These are phyloP conservation scores for Cyphomyrus discorhynchus DNA, from an alignment of 2,113 vertebrate species.

Conservation along the genomic window DNA sequence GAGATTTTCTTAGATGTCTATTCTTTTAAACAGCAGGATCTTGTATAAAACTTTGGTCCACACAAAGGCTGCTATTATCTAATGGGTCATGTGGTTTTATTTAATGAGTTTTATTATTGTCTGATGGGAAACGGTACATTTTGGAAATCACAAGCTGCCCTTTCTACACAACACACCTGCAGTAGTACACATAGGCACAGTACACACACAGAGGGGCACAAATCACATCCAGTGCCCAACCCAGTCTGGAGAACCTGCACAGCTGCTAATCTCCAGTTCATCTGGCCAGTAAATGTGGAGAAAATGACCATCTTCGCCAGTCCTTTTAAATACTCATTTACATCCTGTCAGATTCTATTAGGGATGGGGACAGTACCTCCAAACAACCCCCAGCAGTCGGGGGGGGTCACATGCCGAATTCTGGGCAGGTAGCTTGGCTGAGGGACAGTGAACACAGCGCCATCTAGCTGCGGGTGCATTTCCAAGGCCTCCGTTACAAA, in stretches of 20 bases:
- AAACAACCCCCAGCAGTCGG: neutral
- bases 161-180: neutral
- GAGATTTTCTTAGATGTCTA: neutral
- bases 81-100: neutral
- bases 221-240: neutral
- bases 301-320: slow-evolving; percentile 73
- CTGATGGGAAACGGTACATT: neutral
- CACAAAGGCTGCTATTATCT: neutral
- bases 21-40: neutral
- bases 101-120: neutral
- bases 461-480: neutral
- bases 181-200: neutral
- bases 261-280: slow-evolving; percentile 69
- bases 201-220: neutral
- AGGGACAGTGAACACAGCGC: neutral
- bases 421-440: neutral
- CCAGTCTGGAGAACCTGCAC: slow-evolving; percentile 67
- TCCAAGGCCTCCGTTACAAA: neutral
- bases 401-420: neutral
- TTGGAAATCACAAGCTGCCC: neutral
- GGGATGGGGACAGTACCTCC: slow-evolving; percentile 47
- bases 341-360: slow-evolving; percentile 82
- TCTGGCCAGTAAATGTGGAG: slow-evolving; percentile 75
- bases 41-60: neutral
- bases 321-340: slow-evolving; percentile 79